Evolutionary conservation across 2,113 vertebrate species (phyloP).

Genomic region (Colistium nudipinnis): DNA sequence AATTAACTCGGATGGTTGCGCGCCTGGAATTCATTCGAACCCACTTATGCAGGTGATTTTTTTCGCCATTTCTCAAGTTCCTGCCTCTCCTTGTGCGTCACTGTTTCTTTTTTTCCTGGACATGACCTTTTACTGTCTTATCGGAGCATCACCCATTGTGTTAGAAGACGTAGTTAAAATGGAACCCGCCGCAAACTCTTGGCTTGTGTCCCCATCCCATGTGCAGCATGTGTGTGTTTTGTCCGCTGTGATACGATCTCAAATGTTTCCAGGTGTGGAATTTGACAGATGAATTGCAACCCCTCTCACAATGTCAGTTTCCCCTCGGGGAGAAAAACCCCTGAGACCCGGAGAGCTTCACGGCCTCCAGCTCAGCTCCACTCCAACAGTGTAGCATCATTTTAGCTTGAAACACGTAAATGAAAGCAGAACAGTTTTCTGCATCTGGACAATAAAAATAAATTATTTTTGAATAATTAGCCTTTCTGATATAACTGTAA

Average conservation of each 20-base stretch:
- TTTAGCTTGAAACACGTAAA: background rate
- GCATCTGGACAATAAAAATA: too few relatives aligned
- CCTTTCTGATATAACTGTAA: too few relatives aligned
- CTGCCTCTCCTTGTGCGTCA: too few relatives aligned
- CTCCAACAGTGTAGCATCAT: too few relatives aligned
- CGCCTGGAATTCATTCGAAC: background rate
- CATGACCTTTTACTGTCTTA: too few relatives aligned
- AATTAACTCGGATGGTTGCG: background rate
- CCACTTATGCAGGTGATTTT: too few relatives aligned
- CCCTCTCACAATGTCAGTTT: slow-evolving; percentile 50
- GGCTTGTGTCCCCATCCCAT: background rate
- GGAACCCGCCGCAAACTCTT: background rate
- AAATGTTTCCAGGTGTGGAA: slow-evolving; percentile 37
- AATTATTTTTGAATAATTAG: too few relatives aligned
- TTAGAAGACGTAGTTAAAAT: too few relatives aligned
- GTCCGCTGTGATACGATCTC: slow-evolving; percentile 44
- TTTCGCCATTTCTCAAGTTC: too few relatives aligned
- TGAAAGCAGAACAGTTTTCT: background rate
- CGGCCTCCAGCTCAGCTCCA: background rate
- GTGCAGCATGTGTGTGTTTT: background rate
- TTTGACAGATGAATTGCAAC: slow-evolving; percentile 20
- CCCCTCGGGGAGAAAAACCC: slow-evolving; percentile 34
- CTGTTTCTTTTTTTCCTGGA: too few relatives aligned
- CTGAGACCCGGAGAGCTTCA: background rate
- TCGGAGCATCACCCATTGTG: too few relatives aligned